These are phyloP conservation scores for Molossus molossus DNA, from an alignment of 2,797 vertebrate genomes.

Conservation along the genomic window DNA sequence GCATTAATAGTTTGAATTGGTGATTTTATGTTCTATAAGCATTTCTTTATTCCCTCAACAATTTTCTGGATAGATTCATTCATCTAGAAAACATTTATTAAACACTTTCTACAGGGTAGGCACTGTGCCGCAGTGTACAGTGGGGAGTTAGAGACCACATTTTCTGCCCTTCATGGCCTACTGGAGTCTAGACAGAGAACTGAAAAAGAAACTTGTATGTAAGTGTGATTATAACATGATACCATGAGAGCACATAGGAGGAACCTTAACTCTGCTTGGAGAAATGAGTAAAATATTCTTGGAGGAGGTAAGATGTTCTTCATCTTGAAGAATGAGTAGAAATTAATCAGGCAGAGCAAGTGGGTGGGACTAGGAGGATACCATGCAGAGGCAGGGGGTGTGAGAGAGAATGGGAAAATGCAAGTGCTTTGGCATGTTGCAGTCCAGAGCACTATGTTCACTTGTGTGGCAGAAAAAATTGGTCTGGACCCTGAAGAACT, in stretches of 20 bases:
- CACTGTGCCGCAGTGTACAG: neutral
- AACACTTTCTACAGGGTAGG: neutral
- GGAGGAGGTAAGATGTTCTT: neutral
- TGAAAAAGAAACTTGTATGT: neutral
- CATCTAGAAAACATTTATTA: conserved; percentile 44
- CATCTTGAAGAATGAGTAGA: conserved; percentile 43
- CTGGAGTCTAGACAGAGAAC: neutral
- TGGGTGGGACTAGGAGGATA: neutral
- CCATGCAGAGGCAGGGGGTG: neutral
- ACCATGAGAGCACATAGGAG: neutral
- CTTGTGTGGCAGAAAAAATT: neutral
- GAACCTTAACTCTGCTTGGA: neutral
- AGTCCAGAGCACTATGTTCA: neutral
- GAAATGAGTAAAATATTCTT: conserved; percentile 8
- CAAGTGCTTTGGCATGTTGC: neutral
- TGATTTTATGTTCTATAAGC: conserved; percentile 44
- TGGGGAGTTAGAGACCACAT: neutral
- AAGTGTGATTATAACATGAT: conserved; percentile 6
- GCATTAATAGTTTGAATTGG: conserved; percentile 47
- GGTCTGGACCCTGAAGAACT: neutral
- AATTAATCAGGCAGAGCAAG: neutral
- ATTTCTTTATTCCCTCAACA: neutral
- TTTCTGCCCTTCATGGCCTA: neutral
- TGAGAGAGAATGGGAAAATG: conserved; percentile 8
- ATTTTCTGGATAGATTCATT: neutral